These are phyloP conservation scores for Halcyon smyrnensis DNA, from an alignment of 2,797 vertebrate genomes.

Conservation along the genomic window DNA sequence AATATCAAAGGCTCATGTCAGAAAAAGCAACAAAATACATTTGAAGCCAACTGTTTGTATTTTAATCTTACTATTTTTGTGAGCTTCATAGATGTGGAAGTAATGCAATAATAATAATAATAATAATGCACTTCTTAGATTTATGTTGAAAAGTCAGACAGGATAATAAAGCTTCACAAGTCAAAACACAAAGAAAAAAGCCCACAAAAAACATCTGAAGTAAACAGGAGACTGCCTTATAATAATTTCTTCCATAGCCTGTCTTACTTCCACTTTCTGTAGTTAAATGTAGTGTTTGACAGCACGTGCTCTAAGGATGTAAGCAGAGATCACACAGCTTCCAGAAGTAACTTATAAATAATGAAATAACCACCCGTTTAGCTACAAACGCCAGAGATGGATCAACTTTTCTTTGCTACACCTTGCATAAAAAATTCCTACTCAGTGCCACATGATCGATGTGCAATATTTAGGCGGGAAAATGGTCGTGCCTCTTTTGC, in stretches of 20 bases:
- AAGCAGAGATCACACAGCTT: conserved; percentile 20
- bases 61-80: not conserved
- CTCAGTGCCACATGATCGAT: not conserved
- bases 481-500: not conserved
- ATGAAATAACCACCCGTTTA: conserved; percentile 15
- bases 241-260: conserved; percentile 1
- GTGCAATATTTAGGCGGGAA: not conserved
- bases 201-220: not conserved
- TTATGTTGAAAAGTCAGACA: not conserved
- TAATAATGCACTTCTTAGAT: not conserved
- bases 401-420: conserved; percentile 23
- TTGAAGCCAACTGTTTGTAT: not conserved
- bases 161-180: not conserved
- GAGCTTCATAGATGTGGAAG: not conserved
- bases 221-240: not conserved
- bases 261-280: not conserved
- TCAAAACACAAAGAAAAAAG: not conserved
- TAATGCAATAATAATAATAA: not conserved
- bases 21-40: not conserved
- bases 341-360: conserved; percentile 35
- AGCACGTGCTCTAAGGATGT: not conserved
- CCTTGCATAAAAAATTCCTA: not conserved
- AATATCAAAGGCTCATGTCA: not conserved
- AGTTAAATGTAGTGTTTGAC: conserved; percentile 40
- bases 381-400: not conserved